Base-by-base conservation (phyloP, 2,113 vertebrate species). In the Nannobrachium achirus region DNA sequence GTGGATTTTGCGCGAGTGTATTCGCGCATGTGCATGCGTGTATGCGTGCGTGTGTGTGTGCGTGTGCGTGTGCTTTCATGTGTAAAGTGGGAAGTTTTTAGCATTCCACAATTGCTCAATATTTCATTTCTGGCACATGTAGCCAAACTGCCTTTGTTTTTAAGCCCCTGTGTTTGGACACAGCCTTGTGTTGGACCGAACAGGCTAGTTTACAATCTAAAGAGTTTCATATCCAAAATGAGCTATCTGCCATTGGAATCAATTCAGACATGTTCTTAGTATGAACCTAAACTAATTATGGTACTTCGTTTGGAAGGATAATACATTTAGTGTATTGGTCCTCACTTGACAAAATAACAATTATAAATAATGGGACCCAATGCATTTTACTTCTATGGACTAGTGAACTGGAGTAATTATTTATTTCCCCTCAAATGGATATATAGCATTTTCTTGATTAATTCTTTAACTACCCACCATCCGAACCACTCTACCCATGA, bases 81-180 rank as follows among this genome's bases (percentile, higher is more conserved):
- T 70, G 59, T 75, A 67, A 65, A 69, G 70, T 66, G 78, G 81
- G 85, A 86, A 55, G 81, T 89, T 87, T 87, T 63, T 82, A 89
- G 79, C 88, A 91, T 92, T 91, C 86, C 79, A 86, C 85, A 70
- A 70, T 57, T 79, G 59, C 61, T 81, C 75, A 71, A 56, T 57
- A 71, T 72, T 69, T 81, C 62, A 70, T 83, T 84, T 81, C 86
- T 82, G 85, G 80, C 79, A 82, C 74, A 50, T 77, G 78, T 67
- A 87, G 86, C 88, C 90, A 89, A 89, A 72, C 86, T 89, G 92
- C 92, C 92, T 93, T 93, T 33, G 25, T 86, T 85, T 70, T 69
- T 64, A 84, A 75, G 83, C 87, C 86, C 71, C 75, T 76, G 83
- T 71, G 4, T 89, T 75, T 84, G 79, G 72, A 86, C 83, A 79